Base-by-base conservation (phyloP, 2,888 invertebrate genomes). In the Ceratothoa steindachneri region DNA sequence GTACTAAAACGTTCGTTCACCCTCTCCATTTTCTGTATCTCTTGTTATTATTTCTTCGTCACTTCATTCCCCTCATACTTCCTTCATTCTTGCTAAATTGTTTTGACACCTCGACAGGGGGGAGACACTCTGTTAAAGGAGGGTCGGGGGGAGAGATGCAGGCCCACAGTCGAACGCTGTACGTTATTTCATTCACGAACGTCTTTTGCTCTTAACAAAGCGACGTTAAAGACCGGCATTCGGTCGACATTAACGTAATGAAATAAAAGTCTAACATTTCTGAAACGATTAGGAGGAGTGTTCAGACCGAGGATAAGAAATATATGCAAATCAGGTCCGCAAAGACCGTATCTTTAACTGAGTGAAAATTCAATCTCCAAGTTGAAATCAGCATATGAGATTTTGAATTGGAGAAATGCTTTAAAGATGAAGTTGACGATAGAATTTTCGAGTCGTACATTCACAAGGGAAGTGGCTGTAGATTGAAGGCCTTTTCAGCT, bases 361-460 rank as follows among this genome's bases (percentile, higher is more conserved):
- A 31, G 72, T 55, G 72, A 72, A 72, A 72, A 72, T 72, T 72
- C 72, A 72, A 72, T 72, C 72, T 72, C 55, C 67, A 67, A 72
- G 72, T 72, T 67, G 72, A 67, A 72, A 72, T 72, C 72, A 72
- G 72, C 72, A 72, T 72, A 72, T 72, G 72, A 72, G 72, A 72
- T 72, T 67, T 72, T 72, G 72, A 72, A 72, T 72, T 72, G 72
- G 72, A 72, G 72, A 72, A 72, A 72, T 72, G 67, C 72, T 67
- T 55, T 22, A 53, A 67, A 72, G 72, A 72, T 72, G 53, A 67
- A 28, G 67, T 19, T 30, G 72, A 55, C 30, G 72, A 72, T 72
- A 72, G 67, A 72, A 72, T 72, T 72, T 41, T 72, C 67, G 72
- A 72, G 52, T 55, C 72, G 67, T 72, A 72, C 72, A 53, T 52